Evolutionary conservation across 2,888 invertebrate species (phyloP), one percentile per base, ranked within the genome.

Genomic region (Galerucella pusilla): DNA sequence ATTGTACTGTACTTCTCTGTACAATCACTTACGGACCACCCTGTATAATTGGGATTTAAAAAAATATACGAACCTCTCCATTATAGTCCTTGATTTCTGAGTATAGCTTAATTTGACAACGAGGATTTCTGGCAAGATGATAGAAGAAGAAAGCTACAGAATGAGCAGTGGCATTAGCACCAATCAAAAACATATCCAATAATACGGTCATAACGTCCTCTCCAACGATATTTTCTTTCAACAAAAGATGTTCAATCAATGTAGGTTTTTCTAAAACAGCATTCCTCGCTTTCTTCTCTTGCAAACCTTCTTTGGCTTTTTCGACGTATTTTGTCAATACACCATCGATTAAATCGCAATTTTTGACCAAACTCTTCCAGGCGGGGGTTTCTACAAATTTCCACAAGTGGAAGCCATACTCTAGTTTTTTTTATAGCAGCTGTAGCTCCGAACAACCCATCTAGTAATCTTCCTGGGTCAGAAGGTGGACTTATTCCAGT

Each of bases 121-220:
- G 89, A 61, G 92, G 92, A 84, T 92, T 90, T 79, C 89, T 91
- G 0, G 94, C 92, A 80, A 95, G 85, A 81, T 91, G 90, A 83
- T 93, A 94, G 72, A 94, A 80, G 45, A 92, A 82, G 82, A 93
- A 93, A 0, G 91, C 89, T 82, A 90, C 89, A 1, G 91, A 90
- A 76, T 92, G 91, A 0, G 91, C 88, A 7, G 91, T 90, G 81
- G 92, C 91, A 81, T 92, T 92, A 0, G 92, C 91, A 73, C 93
- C 93, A 80, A 93, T 89, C 7, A 93, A 85, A 61, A 92, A 88
- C 90, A 92, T 91, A 82, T 93, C 93, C 88, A 93, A 89, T 63
- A 93, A 81, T 1, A 92, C 85, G 0, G 92, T 92, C 49, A 91
- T 88, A 65, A 92, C 88, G 79, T 93, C 93, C 81, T 92, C 92